phyloP scores from a whole-genome alignment of 2,113 vertebrate species.

The Rhinopomastus cyanomelas region DNA sequence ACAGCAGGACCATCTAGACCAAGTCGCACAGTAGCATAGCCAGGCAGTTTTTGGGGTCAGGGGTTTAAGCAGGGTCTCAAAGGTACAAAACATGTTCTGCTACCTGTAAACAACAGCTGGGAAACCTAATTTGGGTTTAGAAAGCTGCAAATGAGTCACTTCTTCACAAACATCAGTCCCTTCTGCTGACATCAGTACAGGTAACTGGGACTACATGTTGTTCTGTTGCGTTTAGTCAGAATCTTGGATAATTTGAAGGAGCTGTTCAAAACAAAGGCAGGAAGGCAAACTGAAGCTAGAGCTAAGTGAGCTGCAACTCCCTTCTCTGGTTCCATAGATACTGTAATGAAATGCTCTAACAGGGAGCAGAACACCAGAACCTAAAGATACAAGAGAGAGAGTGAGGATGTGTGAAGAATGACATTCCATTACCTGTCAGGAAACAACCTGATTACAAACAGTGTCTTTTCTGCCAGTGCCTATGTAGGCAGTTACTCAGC shows the following conservation, averaged over 20 bases:
- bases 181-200: neutral
- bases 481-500: slow-evolving; percentile 2
- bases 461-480: neutral
- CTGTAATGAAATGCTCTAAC: neutral
- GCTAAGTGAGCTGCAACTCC: neutral
- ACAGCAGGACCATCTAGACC: too few species aligned
- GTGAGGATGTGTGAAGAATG: neutral
- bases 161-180: neutral
- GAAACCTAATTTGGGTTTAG: neutral
- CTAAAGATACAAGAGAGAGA: neutral
- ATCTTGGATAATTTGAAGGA: neutral
- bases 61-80: neutral
- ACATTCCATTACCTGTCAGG: neutral
- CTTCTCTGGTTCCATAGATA: neutral
- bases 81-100: neutral
- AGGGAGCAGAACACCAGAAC: neutral
- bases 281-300: neutral
- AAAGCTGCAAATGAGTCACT: neutral
- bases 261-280: neutral
- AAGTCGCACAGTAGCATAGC: too few species aligned
- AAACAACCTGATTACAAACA: neutral
- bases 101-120: neutral
- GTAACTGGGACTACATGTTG: neutral
- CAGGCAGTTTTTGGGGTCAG: too few species aligned
- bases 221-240: neutral